phyloP scores from a whole-genome alignment of 1,140 invertebrate species.

The Hyphantria cunea region DNA sequence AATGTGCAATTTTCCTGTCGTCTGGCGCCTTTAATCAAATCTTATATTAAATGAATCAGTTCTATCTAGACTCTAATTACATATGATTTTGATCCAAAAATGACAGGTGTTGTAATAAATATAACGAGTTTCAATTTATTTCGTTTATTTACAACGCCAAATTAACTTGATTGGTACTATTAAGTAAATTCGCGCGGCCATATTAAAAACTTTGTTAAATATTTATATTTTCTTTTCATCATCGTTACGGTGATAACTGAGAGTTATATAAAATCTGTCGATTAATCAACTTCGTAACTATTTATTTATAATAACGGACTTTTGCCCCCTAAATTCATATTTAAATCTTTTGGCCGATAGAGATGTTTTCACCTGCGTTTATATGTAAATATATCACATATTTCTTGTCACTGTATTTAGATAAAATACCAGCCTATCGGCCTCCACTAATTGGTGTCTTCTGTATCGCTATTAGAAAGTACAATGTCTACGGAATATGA shows the following conservation, averaged over 20 bases:
- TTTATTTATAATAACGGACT: neutral
- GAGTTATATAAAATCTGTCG: neutral
- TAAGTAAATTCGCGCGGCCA: neutral
- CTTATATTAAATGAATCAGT: neutral
- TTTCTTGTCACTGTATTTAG: too few species aligned
- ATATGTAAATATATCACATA: too few species aligned
- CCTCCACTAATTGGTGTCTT: too few species aligned
- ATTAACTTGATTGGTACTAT: conserved; percentile 11
- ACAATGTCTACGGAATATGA: too few species aligned
- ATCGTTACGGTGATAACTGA: neutral
- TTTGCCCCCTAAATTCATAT: too few species aligned
- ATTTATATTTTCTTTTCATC: conserved; percentile 7
- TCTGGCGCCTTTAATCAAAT: conserved; percentile 1
- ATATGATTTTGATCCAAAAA: conserved; percentile 1
- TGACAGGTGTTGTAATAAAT: conserved; percentile 8
- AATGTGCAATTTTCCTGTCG: neutral
- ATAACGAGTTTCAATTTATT: conserved; percentile 6
- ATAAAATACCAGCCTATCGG: too few species aligned
- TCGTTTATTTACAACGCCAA: conserved; percentile 11
- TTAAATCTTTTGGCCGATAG: too few species aligned
- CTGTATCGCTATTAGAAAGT: too few species aligned
- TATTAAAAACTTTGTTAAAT: conserved; percentile 4
- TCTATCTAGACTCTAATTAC: too few species aligned
- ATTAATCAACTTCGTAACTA: neutral
- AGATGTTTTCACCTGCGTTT: too few species aligned